Base-by-base conservation (phyloP, 1,140 invertebrate species). In the Platyura marginata region DNA sequence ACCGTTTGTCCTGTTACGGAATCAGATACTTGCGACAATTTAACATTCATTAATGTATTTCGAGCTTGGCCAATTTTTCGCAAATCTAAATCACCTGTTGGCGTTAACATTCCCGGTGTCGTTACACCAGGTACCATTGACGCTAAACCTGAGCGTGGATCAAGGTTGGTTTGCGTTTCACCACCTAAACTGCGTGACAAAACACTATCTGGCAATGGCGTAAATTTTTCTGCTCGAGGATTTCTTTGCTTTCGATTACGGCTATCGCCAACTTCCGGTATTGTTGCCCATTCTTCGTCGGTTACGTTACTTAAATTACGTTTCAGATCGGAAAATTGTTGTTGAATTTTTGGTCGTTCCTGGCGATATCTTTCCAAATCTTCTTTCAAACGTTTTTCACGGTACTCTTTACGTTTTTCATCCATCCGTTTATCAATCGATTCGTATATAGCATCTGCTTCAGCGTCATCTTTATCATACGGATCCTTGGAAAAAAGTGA, bases 391-490 rank as follows among this genome's bases (percentile, higher is more conserved):
- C 83, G 66, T 51, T 84, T 82, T 51, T 85, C 86, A 57, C 86
- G 70, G 50, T 95, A 93, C 59, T 98, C 94, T 64, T 95, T 97
- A 8, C 95, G 72, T 58, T 96, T 96, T 61, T 99, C 96, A 67
- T 99, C 96, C 91, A 98, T 97, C 46, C 95, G 68, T 63, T 94
- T 91, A 59, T 99, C 96, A 55, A 99, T 93, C 10, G 86, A 88
- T 63, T 97, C 90, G 65, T 99, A 99, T 52, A 99, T 97, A 19
- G 84, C 81, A 75, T 99, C 96, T 9, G 96, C 96, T 71, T 99
- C 96, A 59, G 96, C 94, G 64, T 99, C 96, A 64, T 99, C 96
- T 75, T 99, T 97, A 56, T 98, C 95, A 66, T 99, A 99, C 1
- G 96, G 95, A 78, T 98, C 96, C 70, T 98, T 98, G 41, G 86